Evolutionary conservation across 2,797 vertebrate species (phyloP), one percentile per base, ranked within the genome.

Genomic region (Sebastes vulpes): DNA sequence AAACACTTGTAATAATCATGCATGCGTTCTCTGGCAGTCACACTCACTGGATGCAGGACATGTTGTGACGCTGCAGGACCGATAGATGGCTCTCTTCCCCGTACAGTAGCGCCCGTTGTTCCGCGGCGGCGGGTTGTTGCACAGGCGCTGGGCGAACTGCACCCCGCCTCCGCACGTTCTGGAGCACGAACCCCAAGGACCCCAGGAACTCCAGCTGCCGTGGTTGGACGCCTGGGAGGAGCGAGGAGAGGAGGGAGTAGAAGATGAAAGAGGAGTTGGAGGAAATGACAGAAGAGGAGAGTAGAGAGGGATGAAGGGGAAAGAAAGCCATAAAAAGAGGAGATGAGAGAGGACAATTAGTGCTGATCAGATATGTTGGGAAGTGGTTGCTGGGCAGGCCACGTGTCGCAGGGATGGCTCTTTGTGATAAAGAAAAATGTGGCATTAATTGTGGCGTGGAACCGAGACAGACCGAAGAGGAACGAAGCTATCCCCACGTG

Each of bases 181-280:
- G 9, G 98, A 98, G 82, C 99, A 99, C 3, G 96, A 90, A 5
- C 98, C 98, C 98, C 98, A 99, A 0, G 97, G 76, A 0, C 99
- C 98, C 99, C 99, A 99, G 4, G 98, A 98, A 0, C 99, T 99
- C 99, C 99, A 99, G 94, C 97, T 99, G 65, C 99, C 99, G 0
- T 99, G 98, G 86, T 97, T 99, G 35, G 98, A 98, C 46, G 96
- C 96, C 98, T 99, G 94, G 79, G 94, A 93, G 26, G 26, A 78
- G 2, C 84, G 2, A 29, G 66, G 26, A 56, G 38, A 63, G 59
- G 25, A 32, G 16, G 42, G 20, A 48, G 58, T 10, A 6, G 16
- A 12, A 29, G 48, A 53, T 26, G 11, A 26, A 48, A 14, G 7
- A 25, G 32, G 54, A 16, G 26, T 23, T 4, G 6, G 23, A 14